Conservation (phyloP, 2,888 invertebrate genomes). For the Stenolophus ochropezus region DNA sequence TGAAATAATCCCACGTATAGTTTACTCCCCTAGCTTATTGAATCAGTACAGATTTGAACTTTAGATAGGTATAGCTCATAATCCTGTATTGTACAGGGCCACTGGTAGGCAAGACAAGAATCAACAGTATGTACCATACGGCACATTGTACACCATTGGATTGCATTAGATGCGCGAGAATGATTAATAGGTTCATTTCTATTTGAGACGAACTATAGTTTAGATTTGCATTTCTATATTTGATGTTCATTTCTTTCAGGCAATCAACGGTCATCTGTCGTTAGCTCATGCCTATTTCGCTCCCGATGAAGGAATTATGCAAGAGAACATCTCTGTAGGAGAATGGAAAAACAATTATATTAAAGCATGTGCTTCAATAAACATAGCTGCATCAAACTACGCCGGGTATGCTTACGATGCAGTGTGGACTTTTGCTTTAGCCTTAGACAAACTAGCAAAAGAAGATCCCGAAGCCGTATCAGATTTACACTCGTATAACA, state of each 20-base stretch:
- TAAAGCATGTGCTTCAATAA: background rate
- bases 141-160: too few species aligned
- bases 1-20: too few species aligned
- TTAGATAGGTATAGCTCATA: too few species aligned
- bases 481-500: slow-evolving; percentile 75
- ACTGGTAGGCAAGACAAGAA: too few species aligned
- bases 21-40: too few species aligned
- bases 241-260: slow-evolving; percentile 72
- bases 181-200: too few species aligned
- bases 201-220: too few species aligned
- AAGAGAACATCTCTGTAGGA: slow-evolving; percentile 79
- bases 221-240: background rate
- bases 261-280: slow-evolving; percentile 83
- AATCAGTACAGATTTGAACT: too few species aligned
- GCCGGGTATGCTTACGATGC: slow-evolving; percentile 88
- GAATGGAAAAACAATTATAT: slow-evolving; percentile 77
- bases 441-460: slow-evolving; percentile 79
- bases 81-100: too few species aligned
- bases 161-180: too few species aligned
- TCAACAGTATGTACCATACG: too few species aligned
- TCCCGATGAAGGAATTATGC: slow-evolving; percentile 77
- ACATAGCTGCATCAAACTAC: slow-evolving; percentile 75
- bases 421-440: slow-evolving; percentile 86
- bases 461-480: slow-evolving; percentile 77
- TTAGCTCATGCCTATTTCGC: slow-evolving; percentile 82